Evolutionary conservation across 2,113 vertebrate genomes (phyloP).

Genomic region (Rhynchopsitta pachyrhyncha): DNA sequence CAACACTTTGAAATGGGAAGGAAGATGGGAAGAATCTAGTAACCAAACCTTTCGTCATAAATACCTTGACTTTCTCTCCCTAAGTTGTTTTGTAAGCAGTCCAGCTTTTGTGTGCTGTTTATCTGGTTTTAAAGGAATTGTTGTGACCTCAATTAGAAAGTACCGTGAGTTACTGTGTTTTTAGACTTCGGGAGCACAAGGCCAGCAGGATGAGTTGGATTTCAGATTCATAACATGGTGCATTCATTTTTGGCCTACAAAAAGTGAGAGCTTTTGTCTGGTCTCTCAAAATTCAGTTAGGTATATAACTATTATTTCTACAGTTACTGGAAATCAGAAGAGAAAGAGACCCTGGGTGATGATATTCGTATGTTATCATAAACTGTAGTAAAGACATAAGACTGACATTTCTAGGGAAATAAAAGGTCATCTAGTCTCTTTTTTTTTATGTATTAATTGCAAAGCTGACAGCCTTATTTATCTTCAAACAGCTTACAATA

Average conservation of each 20-base stretch:
- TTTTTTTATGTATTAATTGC: not conserved
- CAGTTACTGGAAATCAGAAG: not conserved
- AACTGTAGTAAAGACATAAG: slow-evolving; percentile 20
- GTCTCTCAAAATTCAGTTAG: slow-evolving; percentile 27
- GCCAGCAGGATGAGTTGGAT: not conserved
- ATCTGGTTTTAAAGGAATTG: not conserved
- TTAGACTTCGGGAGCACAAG: not conserved
- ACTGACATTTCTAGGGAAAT: slow-evolving; percentile 15
- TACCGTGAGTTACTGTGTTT: not conserved
- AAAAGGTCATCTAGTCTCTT: slow-evolving; percentile 15
- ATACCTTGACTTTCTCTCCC: not conserved
- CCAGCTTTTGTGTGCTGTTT: not conserved
- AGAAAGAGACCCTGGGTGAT: not conserved
- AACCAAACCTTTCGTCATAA: not conserved
- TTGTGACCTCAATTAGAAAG: not conserved
- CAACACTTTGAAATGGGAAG: not conserved
- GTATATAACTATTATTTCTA: not conserved
- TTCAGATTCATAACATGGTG: not conserved
- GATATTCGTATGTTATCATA: slow-evolving; percentile 7
- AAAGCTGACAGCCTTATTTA: not conserved
- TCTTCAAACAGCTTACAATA: not conserved
- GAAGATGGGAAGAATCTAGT: not conserved
- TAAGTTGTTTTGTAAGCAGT: not conserved
- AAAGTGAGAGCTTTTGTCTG: not conserved
- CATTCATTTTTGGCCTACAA: not conserved